These are phyloP conservation scores for Micromys minutus DNA, from an alignment of 2,113 vertebrate species.

Conservation along the genomic window DNA sequence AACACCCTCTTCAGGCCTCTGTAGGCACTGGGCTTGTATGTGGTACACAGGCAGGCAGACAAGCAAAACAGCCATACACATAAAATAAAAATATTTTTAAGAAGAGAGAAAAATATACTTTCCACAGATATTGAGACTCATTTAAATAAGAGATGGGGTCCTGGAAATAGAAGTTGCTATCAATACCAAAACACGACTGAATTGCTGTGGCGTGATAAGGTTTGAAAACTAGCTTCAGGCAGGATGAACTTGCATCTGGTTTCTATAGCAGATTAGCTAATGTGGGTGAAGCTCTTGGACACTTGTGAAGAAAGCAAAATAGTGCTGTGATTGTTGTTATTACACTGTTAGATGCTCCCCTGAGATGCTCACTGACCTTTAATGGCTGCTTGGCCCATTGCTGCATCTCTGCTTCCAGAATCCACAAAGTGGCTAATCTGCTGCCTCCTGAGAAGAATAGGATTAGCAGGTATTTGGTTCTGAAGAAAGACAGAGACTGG, in stretches of 20 bases:
- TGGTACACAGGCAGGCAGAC: background rate
- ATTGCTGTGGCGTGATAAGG: constrained; percentile 17
- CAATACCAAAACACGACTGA: background rate
- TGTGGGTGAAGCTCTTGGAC: background rate
- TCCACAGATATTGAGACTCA: background rate
- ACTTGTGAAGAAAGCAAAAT: background rate
- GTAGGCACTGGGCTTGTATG: background rate
- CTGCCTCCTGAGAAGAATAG: background rate
- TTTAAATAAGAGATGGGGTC: background rate
- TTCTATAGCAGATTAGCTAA: background rate
- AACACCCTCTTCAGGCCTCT: background rate
- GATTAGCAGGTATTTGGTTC: background rate
- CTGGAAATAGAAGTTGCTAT: background rate
- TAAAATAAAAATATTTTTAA: background rate
- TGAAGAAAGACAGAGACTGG: background rate
- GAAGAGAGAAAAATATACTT: background rate
- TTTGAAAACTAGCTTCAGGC: background rate
- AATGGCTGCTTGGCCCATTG: background rate
- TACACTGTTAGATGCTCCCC: background rate
- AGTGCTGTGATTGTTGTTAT: background rate
- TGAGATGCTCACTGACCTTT: background rate
- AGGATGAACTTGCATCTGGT: background rate
- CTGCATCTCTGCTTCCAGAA: background rate
- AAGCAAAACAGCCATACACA: background rate
- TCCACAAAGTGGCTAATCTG: background rate